These are phyloP conservation scores for Drymodes brunneopygia DNA, from an alignment of 2,113 vertebrate species.

Conservation along the genomic window DNA sequence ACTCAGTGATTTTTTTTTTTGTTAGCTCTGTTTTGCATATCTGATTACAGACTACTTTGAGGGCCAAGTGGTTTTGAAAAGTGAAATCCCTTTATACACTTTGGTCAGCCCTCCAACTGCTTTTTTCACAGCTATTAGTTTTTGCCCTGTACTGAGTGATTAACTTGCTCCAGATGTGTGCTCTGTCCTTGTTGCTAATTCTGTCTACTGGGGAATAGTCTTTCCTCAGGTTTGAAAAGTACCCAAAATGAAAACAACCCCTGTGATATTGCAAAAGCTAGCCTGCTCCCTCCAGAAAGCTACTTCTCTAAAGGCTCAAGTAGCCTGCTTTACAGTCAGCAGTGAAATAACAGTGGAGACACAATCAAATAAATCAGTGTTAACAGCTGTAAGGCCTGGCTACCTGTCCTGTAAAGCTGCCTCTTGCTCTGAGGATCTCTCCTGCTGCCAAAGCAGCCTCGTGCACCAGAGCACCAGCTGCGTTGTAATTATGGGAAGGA, in stretches of 20 bases:
- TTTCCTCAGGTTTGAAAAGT: neutral
- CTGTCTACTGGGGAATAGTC: neutral
- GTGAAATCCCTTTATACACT: neutral
- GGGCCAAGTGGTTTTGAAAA: neutral
- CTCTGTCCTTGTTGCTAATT: neutral
- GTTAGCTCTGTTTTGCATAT: neutral
- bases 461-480: accelerated
- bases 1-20: neutral
- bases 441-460: neutral
- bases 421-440: neutral
- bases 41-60: neutral
- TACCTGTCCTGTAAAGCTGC: neutral
- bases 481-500: accelerated
- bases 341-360: neutral
- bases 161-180: neutral
- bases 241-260: neutral
- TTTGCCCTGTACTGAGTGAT: neutral
- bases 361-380: neutral
- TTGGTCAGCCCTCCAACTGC: neutral
- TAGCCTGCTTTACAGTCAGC: neutral
- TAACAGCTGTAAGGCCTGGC: neutral
- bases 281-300: neutral
- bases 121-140: neutral
- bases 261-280: neutral
- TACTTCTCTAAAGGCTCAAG: neutral